Base-by-base conservation (phyloP, 2,113 vertebrate genomes). In the Zosterops japonicus region DNA sequence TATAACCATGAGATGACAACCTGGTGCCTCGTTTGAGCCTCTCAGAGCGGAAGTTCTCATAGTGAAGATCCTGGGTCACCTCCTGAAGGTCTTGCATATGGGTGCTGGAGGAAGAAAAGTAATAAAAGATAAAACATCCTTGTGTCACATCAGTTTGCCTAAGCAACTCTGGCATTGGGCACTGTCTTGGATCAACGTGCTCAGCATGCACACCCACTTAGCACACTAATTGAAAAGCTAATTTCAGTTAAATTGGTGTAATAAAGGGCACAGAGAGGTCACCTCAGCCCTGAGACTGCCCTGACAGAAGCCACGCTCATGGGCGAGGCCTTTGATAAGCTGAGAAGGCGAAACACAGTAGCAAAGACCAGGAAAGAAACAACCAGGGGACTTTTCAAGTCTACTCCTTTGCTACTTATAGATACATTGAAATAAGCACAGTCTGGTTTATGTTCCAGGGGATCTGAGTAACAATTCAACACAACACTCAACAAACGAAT, bases 1-100 rank as follows among this genome's bases (percentile, higher is more conserved):
- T 23, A 93, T 95, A 98, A 98, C 89, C 96, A 82, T 95, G 97
- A 95, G 98, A 97, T 94, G 96, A 98, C 97, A 97, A 99, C 99
- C 99, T 99, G 99, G 97, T 98, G 19, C 98, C 99, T 94, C 98
- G 98, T 87, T 99, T 99, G 94, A 99, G 99, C 92, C 99, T 98
- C 79, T 99, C 99, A 0, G 99, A 99, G 94, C 99, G 99, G 98
- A 99, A 99, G 97, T 99, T 99, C 98, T 99, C 99, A 14, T 99
- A 99, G 97, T 99, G 99, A 75, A 99, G 98, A 95, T 99, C 99
- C 98, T 99, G 99, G 87, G 99, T 99, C 90, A 99, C 99, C 94
- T 99, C 99, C 97, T 99, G 99, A 27, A 99, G 99, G 68, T 99
- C 99, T 90, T 99, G 99, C 99, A 99, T 99, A 78, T 99, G 99